These are phyloP conservation scores for Idaea biselata DNA, from an alignment of 2,888 invertebrate genomes.

Conservation along the genomic window DNA sequence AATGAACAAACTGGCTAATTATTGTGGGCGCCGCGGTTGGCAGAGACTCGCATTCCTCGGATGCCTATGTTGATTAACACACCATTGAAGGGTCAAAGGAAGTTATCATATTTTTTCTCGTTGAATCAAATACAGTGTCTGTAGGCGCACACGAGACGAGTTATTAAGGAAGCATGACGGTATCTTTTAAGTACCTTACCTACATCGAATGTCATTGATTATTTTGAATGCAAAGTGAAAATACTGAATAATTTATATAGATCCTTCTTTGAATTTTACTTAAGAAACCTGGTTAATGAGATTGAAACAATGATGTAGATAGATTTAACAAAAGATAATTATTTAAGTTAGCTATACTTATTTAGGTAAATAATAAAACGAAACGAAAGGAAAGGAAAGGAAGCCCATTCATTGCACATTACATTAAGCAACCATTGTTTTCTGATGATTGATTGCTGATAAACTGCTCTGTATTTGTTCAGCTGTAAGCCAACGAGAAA, in stretches of 20 bases:
- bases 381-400: not conserved
- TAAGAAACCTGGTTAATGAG: not conserved
- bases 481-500: not conserved
- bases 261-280: not conserved
- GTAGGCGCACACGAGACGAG: not conserved
- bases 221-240: not conserved
- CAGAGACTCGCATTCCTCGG: constrained; percentile 49
- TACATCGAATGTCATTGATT: too few relatives aligned
- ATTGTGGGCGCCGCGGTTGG: constrained; percentile 37
- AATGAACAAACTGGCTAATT: constrained; percentile 41
- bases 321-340: not conserved
- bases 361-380: not conserved
- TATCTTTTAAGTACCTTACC: not conserved
- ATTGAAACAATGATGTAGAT: not conserved
- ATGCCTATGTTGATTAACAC: constrained; percentile 52
- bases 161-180: not conserved
- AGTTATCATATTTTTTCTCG: constrained; percentile 23
- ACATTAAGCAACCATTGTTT: constrained; percentile 36
- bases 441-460: constrained; percentile 34
- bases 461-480: constrained; percentile 20
- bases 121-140: constrained; percentile 7
- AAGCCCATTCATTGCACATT: constrained; percentile 43
- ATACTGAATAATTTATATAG: not conserved
- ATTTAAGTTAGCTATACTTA: not conserved
- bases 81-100: constrained; percentile 53